Evolutionary conservation across 2,888 invertebrate species (phyloP).

Genomic region (Tipula lateralis): DNA sequence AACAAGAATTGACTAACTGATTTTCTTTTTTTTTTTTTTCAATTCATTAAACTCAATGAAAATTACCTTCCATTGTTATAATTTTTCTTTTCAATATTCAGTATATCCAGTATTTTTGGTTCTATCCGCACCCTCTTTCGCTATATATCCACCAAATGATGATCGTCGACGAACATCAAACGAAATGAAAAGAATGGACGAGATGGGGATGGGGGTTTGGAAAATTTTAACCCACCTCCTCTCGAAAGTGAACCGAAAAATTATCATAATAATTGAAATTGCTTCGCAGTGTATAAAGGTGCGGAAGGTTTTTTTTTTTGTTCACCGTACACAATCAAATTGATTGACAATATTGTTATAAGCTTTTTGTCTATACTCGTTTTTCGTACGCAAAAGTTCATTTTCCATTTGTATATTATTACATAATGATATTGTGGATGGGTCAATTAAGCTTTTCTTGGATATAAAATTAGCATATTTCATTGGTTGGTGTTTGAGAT

Average conservation of each 20-base stretch:
- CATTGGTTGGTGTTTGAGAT: background rate
- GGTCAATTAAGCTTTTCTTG: background rate
- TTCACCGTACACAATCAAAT: background rate
- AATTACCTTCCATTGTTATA: constrained; percentile 13
- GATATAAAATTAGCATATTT: background rate
- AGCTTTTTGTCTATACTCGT: too few relatives aligned
- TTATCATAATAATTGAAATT: background rate
- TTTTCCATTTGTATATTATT: background rate
- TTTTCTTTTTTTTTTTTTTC: background rate
- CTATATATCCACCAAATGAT: background rate
- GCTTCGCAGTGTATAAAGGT: background rate
- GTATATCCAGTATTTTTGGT: background rate
- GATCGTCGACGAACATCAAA: background rate
- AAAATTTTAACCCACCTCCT: background rate
- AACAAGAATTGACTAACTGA: background rate
- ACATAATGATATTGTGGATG: background rate
- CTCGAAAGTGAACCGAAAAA: background rate
- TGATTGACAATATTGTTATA: background rate
- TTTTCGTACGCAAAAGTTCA: background rate
- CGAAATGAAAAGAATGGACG: background rate
- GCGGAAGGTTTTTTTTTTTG: background rate
- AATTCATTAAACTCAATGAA: constrained; percentile 24
- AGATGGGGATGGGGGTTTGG: background rate
- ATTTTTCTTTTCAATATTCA: constrained; percentile 1
- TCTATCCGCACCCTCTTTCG: background rate